Evolutionary conservation across 2,797 vertebrate species (phyloP).

Genomic region (Vireo griseus): DNA sequence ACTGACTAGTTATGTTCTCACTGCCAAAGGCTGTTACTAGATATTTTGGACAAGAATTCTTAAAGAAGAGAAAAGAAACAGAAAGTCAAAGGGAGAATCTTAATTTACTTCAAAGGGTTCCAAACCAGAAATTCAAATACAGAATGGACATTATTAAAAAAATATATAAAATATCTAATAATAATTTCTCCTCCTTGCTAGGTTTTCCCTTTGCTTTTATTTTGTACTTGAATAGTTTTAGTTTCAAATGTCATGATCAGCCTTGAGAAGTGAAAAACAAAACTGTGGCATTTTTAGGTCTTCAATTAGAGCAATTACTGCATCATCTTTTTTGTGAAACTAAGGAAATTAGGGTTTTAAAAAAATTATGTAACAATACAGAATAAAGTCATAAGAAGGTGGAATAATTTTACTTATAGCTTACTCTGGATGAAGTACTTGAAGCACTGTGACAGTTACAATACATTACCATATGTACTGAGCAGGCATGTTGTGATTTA

Average conservation of each 20-base stretch:
- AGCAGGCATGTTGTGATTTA: neutral
- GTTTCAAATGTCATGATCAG: neutral
- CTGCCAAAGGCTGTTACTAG: neutral
- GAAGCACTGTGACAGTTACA: neutral
- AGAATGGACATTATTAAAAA: neutral
- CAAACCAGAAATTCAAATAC: neutral
- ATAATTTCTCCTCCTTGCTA: neutral
- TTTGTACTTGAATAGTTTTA: neutral
- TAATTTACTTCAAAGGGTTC: neutral
- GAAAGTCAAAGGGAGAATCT: neutral
- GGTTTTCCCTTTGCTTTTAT: neutral
- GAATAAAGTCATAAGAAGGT: neutral
- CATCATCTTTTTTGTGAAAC: neutral
- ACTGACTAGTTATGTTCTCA: neutral
- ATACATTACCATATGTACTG: neutral
- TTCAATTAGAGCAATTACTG: neutral
- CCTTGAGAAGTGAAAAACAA: neutral
- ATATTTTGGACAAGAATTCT: neutral
- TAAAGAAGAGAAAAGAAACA: neutral
- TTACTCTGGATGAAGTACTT: neutral
- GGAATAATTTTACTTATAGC: neutral
- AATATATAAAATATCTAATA: neutral
- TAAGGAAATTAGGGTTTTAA: neutral
- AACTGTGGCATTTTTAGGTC: neutral
- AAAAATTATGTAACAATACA: neutral